Evolutionary conservation across 2,797 vertebrate genomes (phyloP).

Genomic region (Myripristis jacobus): DNA sequence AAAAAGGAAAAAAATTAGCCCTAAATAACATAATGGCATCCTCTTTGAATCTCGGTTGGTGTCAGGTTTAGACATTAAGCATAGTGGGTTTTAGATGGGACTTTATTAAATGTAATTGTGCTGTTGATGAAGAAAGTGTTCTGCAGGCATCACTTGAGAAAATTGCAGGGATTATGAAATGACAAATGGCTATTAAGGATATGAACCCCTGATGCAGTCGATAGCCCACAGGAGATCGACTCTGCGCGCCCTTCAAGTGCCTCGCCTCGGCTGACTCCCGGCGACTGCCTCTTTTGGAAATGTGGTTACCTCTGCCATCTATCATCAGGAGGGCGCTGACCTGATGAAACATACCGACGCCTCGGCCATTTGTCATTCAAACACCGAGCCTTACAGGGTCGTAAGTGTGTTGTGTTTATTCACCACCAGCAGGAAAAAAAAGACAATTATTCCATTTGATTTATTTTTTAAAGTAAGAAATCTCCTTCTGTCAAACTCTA

Average conservation of each 20-base stretch:
- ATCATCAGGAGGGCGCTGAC: neutral
- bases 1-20: conserved; percentile 52
- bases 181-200: conserved; percentile 52
- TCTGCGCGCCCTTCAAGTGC: conserved; percentile 5
- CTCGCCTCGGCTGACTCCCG: conserved; percentile 41
- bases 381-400: neutral
- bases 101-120: conserved; percentile 72
- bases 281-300: conserved; percentile 6
- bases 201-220: conserved; percentile 38
- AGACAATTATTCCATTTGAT: no score
- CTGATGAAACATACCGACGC: neutral
- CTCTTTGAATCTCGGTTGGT: conserved; percentile 66
- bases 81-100: conserved; percentile 56
- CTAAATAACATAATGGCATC: conserved; percentile 59
- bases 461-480: no score
- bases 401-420: no score
- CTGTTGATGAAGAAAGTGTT: conserved; percentile 61
- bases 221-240: conserved; percentile 23
- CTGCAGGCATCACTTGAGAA: conserved; percentile 39
- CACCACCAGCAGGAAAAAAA: no score
- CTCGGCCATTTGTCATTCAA: neutral
- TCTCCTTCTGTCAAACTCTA: no score
- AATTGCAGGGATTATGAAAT: conserved; percentile 42
- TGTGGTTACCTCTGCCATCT: conserved; percentile 4
- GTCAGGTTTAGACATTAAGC: conserved; percentile 61